Conservation (phyloP, 2,113 vertebrate species). For the Alosa alosa region DNA sequence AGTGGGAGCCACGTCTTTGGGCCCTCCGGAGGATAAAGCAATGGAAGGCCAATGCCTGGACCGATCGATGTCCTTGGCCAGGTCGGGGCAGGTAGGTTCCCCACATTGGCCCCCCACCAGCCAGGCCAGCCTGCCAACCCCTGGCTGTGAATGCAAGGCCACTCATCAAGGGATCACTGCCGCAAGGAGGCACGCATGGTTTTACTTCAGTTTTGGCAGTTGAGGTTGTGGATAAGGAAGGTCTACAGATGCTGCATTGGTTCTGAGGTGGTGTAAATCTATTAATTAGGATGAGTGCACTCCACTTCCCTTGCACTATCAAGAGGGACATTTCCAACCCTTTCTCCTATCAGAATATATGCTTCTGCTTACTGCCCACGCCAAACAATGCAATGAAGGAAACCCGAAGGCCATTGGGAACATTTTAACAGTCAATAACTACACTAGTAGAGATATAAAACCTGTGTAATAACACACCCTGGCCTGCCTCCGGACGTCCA, state of each 20-base stretch:
- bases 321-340: neutral
- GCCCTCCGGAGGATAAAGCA: neutral
- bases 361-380: neutral
- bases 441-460: neutral
- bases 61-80: neutral
- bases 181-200: neutral
- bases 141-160: neutral
- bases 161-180: neutral
- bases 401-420: neutral
- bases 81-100: neutral
- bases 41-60: neutral
- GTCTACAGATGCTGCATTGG: neutral
- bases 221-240: neutral
- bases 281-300: neutral
- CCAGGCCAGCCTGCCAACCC: neutral
- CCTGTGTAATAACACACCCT: neutral
- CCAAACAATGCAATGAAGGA: neutral
- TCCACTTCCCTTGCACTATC: neutral
- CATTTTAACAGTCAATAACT: neutral
- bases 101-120: neutral
- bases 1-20: neutral
- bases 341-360: neutral
- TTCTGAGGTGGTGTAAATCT: neutral
- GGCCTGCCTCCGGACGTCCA: neutral
- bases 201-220: neutral